phyloP scores from a whole-genome alignment of 2,797 vertebrate species.

The Sylvilagus floridanus region DNA sequence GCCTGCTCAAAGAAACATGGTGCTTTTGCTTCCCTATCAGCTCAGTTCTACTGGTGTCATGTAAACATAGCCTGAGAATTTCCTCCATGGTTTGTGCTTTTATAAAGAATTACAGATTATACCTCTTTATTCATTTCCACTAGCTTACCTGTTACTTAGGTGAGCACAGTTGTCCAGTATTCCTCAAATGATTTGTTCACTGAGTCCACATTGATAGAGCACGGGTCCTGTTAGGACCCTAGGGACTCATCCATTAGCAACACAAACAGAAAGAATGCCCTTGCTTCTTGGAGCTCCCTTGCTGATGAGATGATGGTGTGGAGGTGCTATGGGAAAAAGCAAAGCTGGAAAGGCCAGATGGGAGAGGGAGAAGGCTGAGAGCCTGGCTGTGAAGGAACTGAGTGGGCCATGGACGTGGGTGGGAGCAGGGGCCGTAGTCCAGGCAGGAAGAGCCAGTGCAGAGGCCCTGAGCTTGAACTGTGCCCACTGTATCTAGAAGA shows the following conservation, averaged over 20 bases:
- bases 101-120: conserved; percentile 1
- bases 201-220: neutral
- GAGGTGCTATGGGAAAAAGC: neutral
- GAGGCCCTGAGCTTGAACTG: neutral
- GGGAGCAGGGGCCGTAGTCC: neutral
- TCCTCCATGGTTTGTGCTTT: conserved; percentile 29
- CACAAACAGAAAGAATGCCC: neutral
- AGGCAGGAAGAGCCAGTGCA: neutral
- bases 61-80: neutral
- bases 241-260: neutral
- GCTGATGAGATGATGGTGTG: neutral
- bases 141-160: neutral
- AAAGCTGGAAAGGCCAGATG: neutral
- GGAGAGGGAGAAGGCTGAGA: neutral
- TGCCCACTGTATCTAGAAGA: neutral
- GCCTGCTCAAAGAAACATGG: neutral
- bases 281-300: neutral
- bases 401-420: neutral
- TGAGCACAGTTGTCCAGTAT: rapidly evolving
- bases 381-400: neutral
- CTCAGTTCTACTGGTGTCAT: neutral
- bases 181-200: neutral
- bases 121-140: neutral
- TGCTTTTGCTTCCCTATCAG: neutral
- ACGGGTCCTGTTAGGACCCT: neutral